Evolutionary conservation across 2,888 invertebrate species (phyloP).

Genomic region (Dione juno): DNA sequence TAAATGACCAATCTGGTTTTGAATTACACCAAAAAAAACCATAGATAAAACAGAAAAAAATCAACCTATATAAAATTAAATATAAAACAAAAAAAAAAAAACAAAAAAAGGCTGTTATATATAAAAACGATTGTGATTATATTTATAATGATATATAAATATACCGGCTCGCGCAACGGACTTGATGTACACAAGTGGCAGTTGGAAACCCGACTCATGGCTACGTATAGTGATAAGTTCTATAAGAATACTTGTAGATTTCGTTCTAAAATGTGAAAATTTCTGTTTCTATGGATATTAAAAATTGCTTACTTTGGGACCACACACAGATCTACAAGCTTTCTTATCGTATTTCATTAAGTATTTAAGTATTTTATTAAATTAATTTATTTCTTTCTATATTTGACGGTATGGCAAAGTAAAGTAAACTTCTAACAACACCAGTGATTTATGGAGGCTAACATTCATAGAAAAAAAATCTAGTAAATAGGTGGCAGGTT

Average conservation of each 20-base stretch:
- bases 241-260: constrained; percentile 49
- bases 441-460: constrained; percentile 50
- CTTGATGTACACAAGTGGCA: constrained; percentile 45
- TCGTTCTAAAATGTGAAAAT: background rate
- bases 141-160: constrained; percentile 41
- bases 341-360: constrained; percentile 51
- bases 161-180: constrained; percentile 70
- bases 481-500: too few species aligned
- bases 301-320: constrained; percentile 55
- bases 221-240: constrained; percentile 53
- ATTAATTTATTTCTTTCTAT: constrained; percentile 70
- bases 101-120: constrained; percentile 74
- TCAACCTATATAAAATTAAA: background rate
- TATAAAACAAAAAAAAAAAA: constrained; percentile 54
- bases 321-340: constrained; percentile 55
- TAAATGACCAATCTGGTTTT: background rate
- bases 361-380: constrained; percentile 55
- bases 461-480: background rate
- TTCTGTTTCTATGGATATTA: background rate
- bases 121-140: constrained; percentile 68
- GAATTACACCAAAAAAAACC: background rate
- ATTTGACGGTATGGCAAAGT: constrained; percentile 68
- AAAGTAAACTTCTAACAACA: constrained; percentile 61
- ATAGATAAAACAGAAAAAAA: background rate
- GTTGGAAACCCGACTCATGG: constrained; percentile 76